Evolutionary conservation across 1,140 invertebrate species (phyloP).

Genomic region (Drosophila bocki): DNA sequence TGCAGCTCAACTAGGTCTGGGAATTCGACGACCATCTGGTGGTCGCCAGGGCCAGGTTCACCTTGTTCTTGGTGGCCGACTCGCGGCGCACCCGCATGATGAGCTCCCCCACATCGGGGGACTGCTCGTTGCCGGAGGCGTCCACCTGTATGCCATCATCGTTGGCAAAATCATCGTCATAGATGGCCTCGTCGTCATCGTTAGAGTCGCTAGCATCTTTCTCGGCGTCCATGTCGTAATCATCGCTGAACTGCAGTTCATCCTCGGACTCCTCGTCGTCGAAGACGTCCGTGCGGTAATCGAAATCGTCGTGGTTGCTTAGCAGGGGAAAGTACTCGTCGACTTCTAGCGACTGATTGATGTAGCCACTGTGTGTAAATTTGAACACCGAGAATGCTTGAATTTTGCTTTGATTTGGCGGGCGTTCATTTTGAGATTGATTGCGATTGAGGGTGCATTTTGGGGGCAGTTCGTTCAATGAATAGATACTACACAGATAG

Average conservation of each 20-base stretch:
- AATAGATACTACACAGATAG: slow-evolving; percentile 45
- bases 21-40: slow-evolving; percentile 30
- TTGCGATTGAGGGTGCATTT: slow-evolving; percentile 39
- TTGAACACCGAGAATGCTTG: slow-evolving; percentile 73
- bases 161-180: slow-evolving; percentile 20
- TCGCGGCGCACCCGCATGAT: slow-evolving; percentile 27
- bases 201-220: slow-evolving; percentile 17
- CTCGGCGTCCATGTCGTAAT: slow-evolving; percentile 53
- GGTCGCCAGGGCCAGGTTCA: slow-evolving; percentile 7
- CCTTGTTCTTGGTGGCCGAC: slow-evolving; percentile 45
- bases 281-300: slow-evolving; percentile 75
- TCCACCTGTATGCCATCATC: slow-evolving; percentile 32
- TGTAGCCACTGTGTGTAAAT: slow-evolving; percentile 91
- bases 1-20: slow-evolving; percentile 17
- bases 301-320: slow-evolving; percentile 72
- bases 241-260: slow-evolving; percentile 80
- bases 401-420: slow-evolving; percentile 33
- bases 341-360: slow-evolving; percentile 95
- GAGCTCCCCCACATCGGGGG: slow-evolving; percentile 20
- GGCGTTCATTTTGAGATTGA: slow-evolving; percentile 34
- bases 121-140: slow-evolving; percentile 13
- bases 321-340: slow-evolving; percentile 95
- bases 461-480: slow-evolving; percentile 53
- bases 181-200: slow-evolving; percentile 13
- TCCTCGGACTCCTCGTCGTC: slow-evolving; percentile 76